Percentiles rank a stretch among this genome's conserved stretches.
Evolutionary conservation across 2,888 invertebrate species (phyloP).

Genomic region (Bedellia somnulentella): DNA sequence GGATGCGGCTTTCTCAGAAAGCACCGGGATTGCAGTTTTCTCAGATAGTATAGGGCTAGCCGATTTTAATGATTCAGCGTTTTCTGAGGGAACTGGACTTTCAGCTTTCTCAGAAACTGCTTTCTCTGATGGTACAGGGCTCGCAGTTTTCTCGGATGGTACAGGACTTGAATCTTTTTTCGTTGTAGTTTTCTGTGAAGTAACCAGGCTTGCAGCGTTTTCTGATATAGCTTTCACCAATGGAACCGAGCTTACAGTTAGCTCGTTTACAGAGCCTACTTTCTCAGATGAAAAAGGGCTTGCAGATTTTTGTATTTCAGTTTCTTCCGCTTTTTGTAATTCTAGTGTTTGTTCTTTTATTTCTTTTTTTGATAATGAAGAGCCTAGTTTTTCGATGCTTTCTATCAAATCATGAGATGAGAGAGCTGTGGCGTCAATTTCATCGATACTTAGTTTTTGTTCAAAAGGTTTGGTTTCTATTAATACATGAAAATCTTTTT

Average conservation of each 20-base stretch:
- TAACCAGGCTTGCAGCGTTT: neutral
- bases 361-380: neutral
- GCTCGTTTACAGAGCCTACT: too few species aligned
- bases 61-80: neutral
- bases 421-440: neutral
- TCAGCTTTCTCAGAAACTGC: neutral
- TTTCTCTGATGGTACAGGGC: slow-evolving; percentile 1
- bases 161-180: neutral
- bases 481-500: neutral
- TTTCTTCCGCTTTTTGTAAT: too few species aligned
- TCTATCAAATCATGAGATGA: neutral
- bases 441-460: neutral
- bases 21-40: neutral
- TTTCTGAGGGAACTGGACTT: neutral
- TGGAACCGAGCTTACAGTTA: neutral
- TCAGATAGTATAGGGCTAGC: neutral
- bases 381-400: too few species aligned
- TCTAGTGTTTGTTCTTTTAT: neutral
- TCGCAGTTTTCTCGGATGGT: neutral
- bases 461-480: too few species aligned
- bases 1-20: neutral
- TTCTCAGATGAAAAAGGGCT: neutral
- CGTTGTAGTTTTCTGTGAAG: neutral
- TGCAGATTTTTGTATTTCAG: neutral
- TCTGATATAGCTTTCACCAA: neutral